Evolutionary conservation across 2,113 vertebrate genomes (phyloP).

Genomic region (Coracopsis vasa): DNA sequence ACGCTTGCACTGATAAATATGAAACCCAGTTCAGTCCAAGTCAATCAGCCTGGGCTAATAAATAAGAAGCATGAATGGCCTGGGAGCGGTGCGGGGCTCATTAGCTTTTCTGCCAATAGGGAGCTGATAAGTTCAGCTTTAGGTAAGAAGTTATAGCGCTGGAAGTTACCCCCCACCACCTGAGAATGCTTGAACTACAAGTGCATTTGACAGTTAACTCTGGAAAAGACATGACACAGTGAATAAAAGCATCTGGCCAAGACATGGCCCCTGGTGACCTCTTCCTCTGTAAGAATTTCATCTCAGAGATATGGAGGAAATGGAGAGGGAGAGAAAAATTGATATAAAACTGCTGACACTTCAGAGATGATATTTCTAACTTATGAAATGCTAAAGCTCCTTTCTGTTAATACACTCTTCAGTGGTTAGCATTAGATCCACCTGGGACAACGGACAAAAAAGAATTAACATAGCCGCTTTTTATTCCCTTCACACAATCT

Average conservation of each 20-base stretch:
- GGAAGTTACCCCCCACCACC: not conserved
- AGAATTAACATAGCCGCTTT: constrained; percentile 45
- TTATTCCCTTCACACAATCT: constrained; percentile 49
- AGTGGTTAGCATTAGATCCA: constrained; percentile 27
- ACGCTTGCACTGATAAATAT: fast-evolving
- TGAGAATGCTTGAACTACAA: not conserved
- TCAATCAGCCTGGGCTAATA: not conserved
- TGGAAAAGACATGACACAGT: constrained; percentile 13
- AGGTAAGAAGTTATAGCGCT: not conserved
- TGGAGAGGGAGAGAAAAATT: constrained; percentile 49
- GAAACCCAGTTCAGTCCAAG: not conserved
- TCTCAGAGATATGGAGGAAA: constrained; percentile 28
- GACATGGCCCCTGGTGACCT: constrained; percentile 43
- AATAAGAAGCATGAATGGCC: fast-evolving
- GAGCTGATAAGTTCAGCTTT: not conserved
- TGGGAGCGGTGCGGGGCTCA: not conserved
- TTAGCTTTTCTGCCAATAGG: not conserved
- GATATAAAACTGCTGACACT: constrained; percentile 57
- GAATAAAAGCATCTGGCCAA: constrained; percentile 53
- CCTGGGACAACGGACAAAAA: constrained; percentile 50
- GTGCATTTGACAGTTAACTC: constrained; percentile 17
- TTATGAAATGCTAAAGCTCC: constrained; percentile 43
- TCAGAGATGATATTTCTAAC: constrained; percentile 50
- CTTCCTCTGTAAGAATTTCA: not conserved
- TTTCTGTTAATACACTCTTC: constrained; percentile 46